Evolutionary conservation across 2,888 invertebrate genomes (phyloP), one percentile per base, ranked within the genome.

Genomic region (Zaprionus obscuricornis): DNA sequence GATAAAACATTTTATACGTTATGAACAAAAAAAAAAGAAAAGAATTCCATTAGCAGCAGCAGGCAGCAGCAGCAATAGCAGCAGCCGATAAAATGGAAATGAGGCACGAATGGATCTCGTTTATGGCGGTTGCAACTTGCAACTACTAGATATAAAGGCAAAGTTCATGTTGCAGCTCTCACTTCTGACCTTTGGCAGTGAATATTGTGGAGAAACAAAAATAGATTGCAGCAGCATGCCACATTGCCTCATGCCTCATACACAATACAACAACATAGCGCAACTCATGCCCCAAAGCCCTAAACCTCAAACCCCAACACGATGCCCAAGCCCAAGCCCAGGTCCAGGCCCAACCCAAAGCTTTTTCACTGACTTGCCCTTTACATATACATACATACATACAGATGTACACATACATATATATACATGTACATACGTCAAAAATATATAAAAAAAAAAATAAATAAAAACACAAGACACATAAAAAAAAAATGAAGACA

Each of bases 191-290:
- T 77, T 77, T 83, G 51, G 18, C 33, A 18, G 10, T 10, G 40
- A 33, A 37, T 39, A 50, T 71, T 33, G 50, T 54, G 64, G 34
- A 54, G 52, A 60, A 59, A 60, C 85, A 66, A 73, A 78, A 78
- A 78, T 78, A 84, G 85, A 73, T 62, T 55, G 45, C 62, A 46
- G 49, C 57, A 29, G n/a, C n/a, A n/a, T n/a, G n/a, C n/a, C n/a
- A n/a, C n/a, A n/a, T n/a, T 51, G 55, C 39, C 54, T 11, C 46
- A 17, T 33, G 45, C 14, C 49, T 8, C 10, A 26, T 22, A 8
- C 22, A 3, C 16, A 18, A 27, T 54, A 8, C 27, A 10, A 39
- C 20, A 24, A 13, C 14, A 18, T 8, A n/a, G 26, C 36, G 8
- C 16, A 11, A 20, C 20, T 8, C 11, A n/a, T 36, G 1, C 3